Conservation (phyloP, 2,113 vertebrate species). For the Vimba vimba region DNA sequence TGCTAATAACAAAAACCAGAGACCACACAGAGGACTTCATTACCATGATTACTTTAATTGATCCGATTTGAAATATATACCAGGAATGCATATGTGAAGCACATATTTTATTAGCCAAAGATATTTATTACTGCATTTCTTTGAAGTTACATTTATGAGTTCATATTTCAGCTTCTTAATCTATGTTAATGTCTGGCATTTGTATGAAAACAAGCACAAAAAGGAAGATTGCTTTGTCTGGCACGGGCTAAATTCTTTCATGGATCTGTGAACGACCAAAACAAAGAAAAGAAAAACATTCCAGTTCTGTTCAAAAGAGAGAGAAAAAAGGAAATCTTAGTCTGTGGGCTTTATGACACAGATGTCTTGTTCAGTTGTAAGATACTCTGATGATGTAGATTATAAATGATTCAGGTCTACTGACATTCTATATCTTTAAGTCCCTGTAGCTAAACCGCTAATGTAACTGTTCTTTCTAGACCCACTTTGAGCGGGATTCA, state of each 20-base stretch:
- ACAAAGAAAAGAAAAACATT: slow-evolving; percentile 44
- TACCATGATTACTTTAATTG: slow-evolving; percentile 1
- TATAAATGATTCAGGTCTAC: not conserved
- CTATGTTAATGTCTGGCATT: slow-evolving; percentile 18
- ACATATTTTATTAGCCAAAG: slow-evolving; percentile 15
- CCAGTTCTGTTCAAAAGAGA: slow-evolving; percentile 33
- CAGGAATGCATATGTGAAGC: not conserved
- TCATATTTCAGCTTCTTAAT: slow-evolving; percentile 17
- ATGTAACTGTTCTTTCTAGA: no score
- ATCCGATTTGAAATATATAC: not conserved
- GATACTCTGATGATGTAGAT: slow-evolving; percentile 12
- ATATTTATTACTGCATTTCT: slow-evolving; percentile 13
- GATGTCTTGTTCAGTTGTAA: not conserved
- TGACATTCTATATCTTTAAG: not conserved
- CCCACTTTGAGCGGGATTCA: no score
- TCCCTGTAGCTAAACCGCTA: not conserved
- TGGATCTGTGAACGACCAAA: slow-evolving; percentile 26
- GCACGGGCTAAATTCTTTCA: not conserved
- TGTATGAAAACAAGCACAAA: slow-evolving; percentile 26
- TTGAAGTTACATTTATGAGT: slow-evolving; percentile 8
- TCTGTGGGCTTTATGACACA: not conserved
- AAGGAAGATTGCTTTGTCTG: slow-evolving; percentile 36
- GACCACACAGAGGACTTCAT: slow-evolving; percentile 5
- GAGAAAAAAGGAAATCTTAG: not conserved
- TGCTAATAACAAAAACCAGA: not conserved